Evolutionary conservation across 1,140 invertebrate species (phyloP), one percentile per base, ranked within the genome.

Genomic region (Solen grandis): DNA sequence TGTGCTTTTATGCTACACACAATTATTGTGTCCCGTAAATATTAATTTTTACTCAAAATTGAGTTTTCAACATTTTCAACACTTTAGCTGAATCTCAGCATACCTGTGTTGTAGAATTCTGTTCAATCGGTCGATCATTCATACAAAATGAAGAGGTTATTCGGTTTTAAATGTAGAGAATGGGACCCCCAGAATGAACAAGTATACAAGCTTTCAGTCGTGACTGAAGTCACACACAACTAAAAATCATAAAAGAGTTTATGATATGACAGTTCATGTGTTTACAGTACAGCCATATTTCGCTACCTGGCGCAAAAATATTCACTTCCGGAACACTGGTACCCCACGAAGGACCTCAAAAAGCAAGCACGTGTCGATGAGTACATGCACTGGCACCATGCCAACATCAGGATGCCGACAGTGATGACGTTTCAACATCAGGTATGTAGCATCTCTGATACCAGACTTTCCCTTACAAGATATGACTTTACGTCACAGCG

Each of bases 321-420:
- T 41, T 84, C 87, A 36, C 89, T 96, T 3, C 88, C 92, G 1
- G 94, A 95, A 84, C 92, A 95, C 66, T 95, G 95, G 93, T 97
- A 96, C 89, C 96, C 96, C 4, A 52, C 74, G 35, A 93, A 92
- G 82, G 94, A 96, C 65, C 94, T 92, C 38, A 93, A 95, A 81
- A 81, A 91, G n/a, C 94, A 95, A 90, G 95, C 96, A 0, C 93
- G 93, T 76, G 94, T 97, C 1, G 96, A 97, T 86, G 96, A 97
- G 91, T 97, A 95, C 87, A 92, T 97, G 55, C 95, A 96, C 91
- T 98, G 96, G 96, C 96, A 98, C 78, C 96, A 97, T 88, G 88
- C 94, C 14, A 95, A 96, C 68, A 93, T 95, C 0, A 93, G 96
- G 82, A 75, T 94, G 0, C 93, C 94, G 83, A 95, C 95, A 86